Evolutionary conservation across 2,797 vertebrate species (phyloP).

Genomic region (Falco columbarius): DNA sequence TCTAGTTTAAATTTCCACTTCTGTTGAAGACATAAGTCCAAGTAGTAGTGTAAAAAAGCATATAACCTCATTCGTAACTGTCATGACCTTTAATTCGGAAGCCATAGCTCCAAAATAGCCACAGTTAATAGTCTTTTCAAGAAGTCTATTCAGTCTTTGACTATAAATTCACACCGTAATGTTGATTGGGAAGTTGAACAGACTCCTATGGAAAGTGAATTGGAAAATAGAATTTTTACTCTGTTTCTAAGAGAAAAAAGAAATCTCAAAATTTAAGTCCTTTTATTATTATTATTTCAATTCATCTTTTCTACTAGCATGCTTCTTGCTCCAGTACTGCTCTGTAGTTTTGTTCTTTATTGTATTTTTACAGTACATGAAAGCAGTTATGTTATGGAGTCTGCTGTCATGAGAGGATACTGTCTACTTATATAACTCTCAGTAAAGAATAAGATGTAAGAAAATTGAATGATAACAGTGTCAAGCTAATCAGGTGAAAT

Average conservation of each 20-base stretch:
- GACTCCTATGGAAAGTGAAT: not conserved
- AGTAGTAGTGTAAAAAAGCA: conserved; percentile 34
- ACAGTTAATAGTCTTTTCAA: conserved; percentile 24
- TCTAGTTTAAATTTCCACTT: conserved; percentile 62
- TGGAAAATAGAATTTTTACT: not conserved
- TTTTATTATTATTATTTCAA: not conserved
- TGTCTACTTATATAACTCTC: not conserved
- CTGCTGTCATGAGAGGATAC: not conserved
- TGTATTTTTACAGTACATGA: not conserved
- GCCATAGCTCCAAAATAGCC: not conserved
- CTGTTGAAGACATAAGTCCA: conserved; percentile 31
- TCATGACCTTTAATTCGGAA: conserved; percentile 54
- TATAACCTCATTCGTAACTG: conserved; percentile 62
- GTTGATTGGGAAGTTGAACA: conserved; percentile 17
- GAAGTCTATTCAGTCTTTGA: not conserved
- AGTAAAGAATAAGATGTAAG: not conserved
- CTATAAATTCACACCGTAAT: not conserved
- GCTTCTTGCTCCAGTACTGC: not conserved
- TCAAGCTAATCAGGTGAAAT: not conserved
- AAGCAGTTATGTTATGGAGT: not conserved
- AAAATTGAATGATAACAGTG: not conserved
- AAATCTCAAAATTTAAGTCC: not conserved
- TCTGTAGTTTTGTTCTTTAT: not conserved
- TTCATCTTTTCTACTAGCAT: not conserved
- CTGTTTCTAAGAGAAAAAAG: not conserved